A percentile compares a stretch with the other conserved stretches of the same genome.
These are phyloP conservation scores for Brachionus koreanus DNA, from an alignment of 1,140 invertebrate genomes.

Conservation along the genomic window DNA sequence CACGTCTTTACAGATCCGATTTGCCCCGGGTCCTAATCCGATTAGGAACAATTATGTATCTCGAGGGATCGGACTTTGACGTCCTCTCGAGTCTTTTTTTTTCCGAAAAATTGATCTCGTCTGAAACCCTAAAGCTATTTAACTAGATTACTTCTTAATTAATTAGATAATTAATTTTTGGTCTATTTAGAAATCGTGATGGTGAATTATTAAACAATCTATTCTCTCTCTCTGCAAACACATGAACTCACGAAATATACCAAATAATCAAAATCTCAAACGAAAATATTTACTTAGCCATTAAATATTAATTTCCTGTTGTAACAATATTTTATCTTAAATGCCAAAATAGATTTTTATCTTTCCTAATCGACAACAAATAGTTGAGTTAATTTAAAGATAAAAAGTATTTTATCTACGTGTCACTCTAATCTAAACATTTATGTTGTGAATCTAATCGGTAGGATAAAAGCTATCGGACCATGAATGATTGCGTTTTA, in stretches of 20 bases:
- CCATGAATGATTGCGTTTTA: background rate
- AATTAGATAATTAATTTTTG: background rate
- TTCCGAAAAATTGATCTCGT: background rate
- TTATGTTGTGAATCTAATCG: background rate
- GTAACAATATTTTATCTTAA: background rate
- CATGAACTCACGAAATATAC: background rate
- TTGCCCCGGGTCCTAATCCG: background rate
- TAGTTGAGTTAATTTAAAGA: background rate
- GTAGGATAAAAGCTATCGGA: background rate
- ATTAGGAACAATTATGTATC: background rate
- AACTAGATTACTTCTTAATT: background rate
- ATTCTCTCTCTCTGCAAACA: background rate
- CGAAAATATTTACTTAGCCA: conserved; percentile 25
- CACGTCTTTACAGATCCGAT: background rate
- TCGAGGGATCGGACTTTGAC: background rate
- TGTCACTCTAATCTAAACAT: conserved; percentile 2
- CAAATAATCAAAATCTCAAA: background rate
- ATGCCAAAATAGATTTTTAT: background rate
- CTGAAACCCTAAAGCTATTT: background rate
- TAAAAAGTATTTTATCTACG: background rate
- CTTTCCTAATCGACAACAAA: background rate
- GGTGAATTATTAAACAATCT: conserved; percentile 7
- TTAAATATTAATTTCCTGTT: conserved; percentile 33
- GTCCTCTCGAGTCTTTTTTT: background rate
- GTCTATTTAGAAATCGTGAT: conserved; percentile 7